phyloP scores from a whole-genome alignment of 2,888 invertebrate genomes.

The Nematopogon swammerdamellus region DNA sequence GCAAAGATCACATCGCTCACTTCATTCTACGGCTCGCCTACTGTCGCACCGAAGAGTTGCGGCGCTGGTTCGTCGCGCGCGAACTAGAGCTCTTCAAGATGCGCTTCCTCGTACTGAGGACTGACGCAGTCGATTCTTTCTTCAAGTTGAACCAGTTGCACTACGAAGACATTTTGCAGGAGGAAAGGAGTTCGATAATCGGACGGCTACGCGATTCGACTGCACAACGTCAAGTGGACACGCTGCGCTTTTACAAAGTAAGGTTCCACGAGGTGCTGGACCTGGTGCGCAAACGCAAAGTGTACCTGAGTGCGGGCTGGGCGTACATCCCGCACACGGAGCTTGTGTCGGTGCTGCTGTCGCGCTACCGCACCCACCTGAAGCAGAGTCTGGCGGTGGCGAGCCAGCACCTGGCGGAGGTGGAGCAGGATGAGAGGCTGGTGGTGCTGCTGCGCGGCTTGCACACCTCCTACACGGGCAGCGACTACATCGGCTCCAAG shows the following conservation, averaged over 20 bases:
- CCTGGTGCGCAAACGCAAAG: constrained; percentile 73
- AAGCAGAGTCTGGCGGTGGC: constrained; percentile 68
- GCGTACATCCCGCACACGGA: constrained; percentile 87
- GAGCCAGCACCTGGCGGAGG: constrained; percentile 63
- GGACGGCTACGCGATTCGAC: constrained; percentile 62
- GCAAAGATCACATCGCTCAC: constrained; percentile 87
- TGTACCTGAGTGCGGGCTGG: constrained; percentile 75
- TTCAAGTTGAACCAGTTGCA: constrained; percentile 64
- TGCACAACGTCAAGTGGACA: constrained; percentile 55
- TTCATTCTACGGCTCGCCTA: constrained; percentile 90
- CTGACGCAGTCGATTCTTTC: constrained; percentile 63
- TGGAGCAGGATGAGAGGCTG: constrained; percentile 84
- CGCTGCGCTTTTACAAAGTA: constrained; percentile 74
- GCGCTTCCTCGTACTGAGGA: constrained; percentile 64
- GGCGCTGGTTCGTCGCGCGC: constrained; percentile 83
- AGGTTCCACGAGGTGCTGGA: constrained; percentile 85
- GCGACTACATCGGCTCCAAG: constrained; percentile 62
- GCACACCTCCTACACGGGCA: constrained; percentile 81
- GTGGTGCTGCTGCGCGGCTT: constrained; percentile 69
- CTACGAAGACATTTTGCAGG: constrained; percentile 63
- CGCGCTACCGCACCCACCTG: constrained; percentile 70
- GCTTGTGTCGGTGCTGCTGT: constrained; percentile 77
- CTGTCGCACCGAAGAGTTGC: constrained; percentile 80
- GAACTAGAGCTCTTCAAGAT: constrained; percentile 89
- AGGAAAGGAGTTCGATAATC: constrained; percentile 63